A percentile compares a stretch with the other conserved stretches of the same genome.
phyloP scores from a whole-genome alignment of 1,140 invertebrate genomes.

The Lasioglossum baleicum region DNA sequence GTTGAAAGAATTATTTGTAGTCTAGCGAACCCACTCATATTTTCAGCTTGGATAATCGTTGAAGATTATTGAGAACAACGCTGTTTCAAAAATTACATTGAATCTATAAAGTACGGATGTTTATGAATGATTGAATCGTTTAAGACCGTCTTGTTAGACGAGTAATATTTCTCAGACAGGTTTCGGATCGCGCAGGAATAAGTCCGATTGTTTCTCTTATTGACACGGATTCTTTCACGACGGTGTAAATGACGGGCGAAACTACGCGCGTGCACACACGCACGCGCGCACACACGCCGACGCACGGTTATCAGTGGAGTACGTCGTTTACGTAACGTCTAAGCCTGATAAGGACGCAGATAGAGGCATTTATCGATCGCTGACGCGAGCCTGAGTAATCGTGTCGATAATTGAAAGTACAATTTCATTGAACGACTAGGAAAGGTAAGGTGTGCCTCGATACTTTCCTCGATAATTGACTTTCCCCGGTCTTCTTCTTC shows the following conservation, averaged over 20 bases:
- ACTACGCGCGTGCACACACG: neutral
- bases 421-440: constrained; percentile 22
- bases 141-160: no score
- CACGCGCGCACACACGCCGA: neutral
- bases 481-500: constrained; percentile 15
- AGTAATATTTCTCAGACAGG: no score
- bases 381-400: constrained; percentile 29
- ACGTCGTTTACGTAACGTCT: constrained; percentile 37
- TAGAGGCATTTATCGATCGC: constrained; percentile 38
- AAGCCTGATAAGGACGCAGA: constrained; percentile 33
- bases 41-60: no score
- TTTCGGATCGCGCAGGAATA: neutral
- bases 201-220: neutral
- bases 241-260: neutral
- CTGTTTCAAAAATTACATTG: no score
- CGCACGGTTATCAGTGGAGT: constrained; percentile 13
- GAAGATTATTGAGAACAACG: no score
- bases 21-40: no score
- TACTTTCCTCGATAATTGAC: constrained; percentile 23
- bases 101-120: no score
- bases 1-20: no score
- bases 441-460: constrained; percentile 15
- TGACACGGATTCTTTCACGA: neutral
- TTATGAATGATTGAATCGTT: no score
- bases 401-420: constrained; percentile 36